phyloP scores from a whole-genome alignment of 2,797 vertebrate genomes.

The Rhodeus uyekii region DNA sequence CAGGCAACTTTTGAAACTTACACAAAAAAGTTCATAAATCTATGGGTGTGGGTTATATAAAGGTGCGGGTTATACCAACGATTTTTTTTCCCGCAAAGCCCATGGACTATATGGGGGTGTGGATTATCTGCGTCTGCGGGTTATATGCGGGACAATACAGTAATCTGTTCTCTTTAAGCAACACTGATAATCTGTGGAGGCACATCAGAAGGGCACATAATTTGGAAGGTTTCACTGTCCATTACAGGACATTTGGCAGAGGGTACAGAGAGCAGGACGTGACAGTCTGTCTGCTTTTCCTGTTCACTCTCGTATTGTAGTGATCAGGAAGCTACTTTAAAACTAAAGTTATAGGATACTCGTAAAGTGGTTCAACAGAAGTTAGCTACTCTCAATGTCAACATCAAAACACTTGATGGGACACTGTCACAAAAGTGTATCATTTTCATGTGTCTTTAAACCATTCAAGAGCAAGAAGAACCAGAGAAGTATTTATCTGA shows the following conservation, averaged over 20 bases:
- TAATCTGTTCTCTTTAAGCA: background rate
- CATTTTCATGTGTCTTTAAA: too few species aligned
- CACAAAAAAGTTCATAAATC: too few species aligned
- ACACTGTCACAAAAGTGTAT: too few species aligned
- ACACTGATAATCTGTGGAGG: background rate
- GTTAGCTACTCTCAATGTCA: too few species aligned
- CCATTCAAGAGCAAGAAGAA: too few species aligned
- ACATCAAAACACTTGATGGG: background rate
- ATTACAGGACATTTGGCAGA: background rate
- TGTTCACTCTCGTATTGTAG: background rate
- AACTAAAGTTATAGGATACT: background rate
- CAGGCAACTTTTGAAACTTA: too few species aligned
- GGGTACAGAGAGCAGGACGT: background rate
- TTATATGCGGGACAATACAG: too few species aligned
- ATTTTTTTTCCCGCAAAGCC: too few species aligned
- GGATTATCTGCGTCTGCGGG: too few species aligned
- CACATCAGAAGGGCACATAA: background rate
- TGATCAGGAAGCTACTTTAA: background rate
- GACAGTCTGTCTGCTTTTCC: background rate
- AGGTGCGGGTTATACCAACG: too few species aligned
- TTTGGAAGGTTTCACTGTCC: conserved; percentile 2
- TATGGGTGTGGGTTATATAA: too few species aligned
- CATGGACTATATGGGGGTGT: too few species aligned
- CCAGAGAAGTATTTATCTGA: background rate
- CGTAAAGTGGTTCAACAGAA: background rate